Percentiles rank a stretch among this genome's conserved stretches.
Evolutionary conservation across 2,113 vertebrate genomes (phyloP).

Genomic region (Chaetodon auriga): DNA sequence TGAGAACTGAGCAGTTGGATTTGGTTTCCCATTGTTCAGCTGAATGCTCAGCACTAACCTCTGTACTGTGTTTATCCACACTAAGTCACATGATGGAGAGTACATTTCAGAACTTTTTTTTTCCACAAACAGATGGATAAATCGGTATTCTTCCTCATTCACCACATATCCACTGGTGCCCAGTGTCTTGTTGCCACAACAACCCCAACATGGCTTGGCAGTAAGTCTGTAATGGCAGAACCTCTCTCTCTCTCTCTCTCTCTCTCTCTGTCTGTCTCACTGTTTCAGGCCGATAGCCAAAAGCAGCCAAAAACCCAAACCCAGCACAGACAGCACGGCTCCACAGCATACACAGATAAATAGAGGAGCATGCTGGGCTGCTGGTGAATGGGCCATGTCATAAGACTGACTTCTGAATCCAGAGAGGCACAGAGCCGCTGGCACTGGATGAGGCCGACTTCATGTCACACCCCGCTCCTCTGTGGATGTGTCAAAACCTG

Average conservation of each 20-base stretch:
- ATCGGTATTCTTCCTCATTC: conserved; percentile 40
- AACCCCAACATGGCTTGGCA: conserved; percentile 66
- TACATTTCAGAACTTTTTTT: conserved; percentile 17
- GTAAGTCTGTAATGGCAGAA: conserved; percentile 19
- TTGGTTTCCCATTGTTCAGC: not conserved
- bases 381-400: conserved; percentile 68
- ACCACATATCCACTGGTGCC: conserved; percentile 38
- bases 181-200: conserved; percentile 71
- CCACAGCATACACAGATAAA: conserved; percentile 74
- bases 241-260: not conserved
- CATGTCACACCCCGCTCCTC: conserved; percentile 36
- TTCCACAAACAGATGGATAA: conserved; percentile 16
- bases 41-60: not conserved
- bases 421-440: conserved; percentile 42
- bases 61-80: not conserved
- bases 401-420: conserved; percentile 62
- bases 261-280: not conserved
- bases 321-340: conserved; percentile 85
- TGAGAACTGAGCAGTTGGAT: not conserved
- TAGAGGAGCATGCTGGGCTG: conserved; percentile 58
- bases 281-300: conserved; percentile 59
- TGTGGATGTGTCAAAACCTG: conserved; percentile 50
- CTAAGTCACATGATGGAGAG: not conserved
- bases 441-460: conserved; percentile 50
- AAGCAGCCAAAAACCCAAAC: conserved; percentile 55